These are phyloP conservation scores for Coelogynopora nodosa DNA, from an alignment of 2,888 invertebrate species.

Conservation along the genomic window DNA sequence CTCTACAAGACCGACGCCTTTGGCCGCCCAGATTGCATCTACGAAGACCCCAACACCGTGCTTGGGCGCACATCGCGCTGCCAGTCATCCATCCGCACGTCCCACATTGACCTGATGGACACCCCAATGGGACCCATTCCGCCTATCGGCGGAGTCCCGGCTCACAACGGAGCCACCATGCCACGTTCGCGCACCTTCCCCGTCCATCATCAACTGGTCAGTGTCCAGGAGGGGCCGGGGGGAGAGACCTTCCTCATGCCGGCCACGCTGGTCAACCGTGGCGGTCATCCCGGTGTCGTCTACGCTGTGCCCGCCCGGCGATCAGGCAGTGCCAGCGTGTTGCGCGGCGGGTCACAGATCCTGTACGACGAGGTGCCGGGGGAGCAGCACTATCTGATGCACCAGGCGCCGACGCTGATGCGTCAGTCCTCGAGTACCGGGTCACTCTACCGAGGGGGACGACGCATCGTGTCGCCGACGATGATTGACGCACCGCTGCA, in stretches of 20 bases:
- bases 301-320: not conserved
- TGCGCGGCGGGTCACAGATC: not conserved
- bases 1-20: not conserved
- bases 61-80: not conserved
- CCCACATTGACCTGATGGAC: not conserved
- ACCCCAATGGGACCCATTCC: not conserved
- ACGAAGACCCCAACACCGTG: not conserved
- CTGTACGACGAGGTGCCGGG: not conserved
- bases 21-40: not conserved
- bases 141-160: not conserved
- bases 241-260: not conserved
- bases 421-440: not conserved
- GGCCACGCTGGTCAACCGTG: not conserved
- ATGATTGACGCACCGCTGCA: not conserved
- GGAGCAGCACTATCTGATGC: not conserved
- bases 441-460: not conserved
- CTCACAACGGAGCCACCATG: not conserved
- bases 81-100: not conserved
- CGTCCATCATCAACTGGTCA: not conserved
- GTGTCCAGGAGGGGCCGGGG: not conserved
- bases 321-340: not conserved
- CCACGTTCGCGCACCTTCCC: not conserved
- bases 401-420: not conserved
- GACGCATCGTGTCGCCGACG: not conserved
- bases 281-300: not conserved